Evolutionary conservation across 2,797 vertebrate genomes (phyloP), one percentile per base, ranked within the genome.

Genomic region (Corythornis leucogaster): DNA sequence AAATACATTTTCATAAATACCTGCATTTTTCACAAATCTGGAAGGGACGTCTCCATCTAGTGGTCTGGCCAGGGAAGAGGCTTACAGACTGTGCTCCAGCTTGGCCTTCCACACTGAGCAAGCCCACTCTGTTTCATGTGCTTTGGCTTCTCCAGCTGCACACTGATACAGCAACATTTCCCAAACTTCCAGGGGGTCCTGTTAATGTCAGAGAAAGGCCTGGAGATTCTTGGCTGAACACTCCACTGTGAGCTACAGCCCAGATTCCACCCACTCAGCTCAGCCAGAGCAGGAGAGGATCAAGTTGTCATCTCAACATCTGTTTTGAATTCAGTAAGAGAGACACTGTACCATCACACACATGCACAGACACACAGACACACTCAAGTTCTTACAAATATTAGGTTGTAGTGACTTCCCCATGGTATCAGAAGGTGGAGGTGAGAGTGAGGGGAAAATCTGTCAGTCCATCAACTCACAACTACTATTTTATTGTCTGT

Each of bases 231-330:
- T 96, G 93, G 92, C 94, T 2, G 91, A 88, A 94, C 78, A 30
- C 43, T 94, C 50, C 0, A 1, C 63, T 93, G 85, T 61, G 68
- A 95, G 82, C 86, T 68, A 21, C 46, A 87, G 88, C 69, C 96
- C 91, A 83, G 90, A 95, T 95, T 95, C 84, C 88, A 80, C 95
- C 92, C 94, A 94, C 94, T 95, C 81, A 71, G 71, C 78, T 82
- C 76, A 92, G 66, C 69, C 81, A 87, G 81, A 89, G 79, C 58
- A 87, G 73, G 40, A 89, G 55, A 55, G 81, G 90, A 95, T 95
- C 94, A 95, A 94, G 92, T 35, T 92, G 86, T 94, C 94, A 93
- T 92, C 76, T 73, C 66, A 77, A 78, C 94, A 96, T 96, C 94
- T 96, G 95, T 69, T 95, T 94, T 77, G 85, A 90, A 95, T 96